Conservation (phyloP, 2,797 vertebrate species). For the Eurystomus glaucurus region DNA sequence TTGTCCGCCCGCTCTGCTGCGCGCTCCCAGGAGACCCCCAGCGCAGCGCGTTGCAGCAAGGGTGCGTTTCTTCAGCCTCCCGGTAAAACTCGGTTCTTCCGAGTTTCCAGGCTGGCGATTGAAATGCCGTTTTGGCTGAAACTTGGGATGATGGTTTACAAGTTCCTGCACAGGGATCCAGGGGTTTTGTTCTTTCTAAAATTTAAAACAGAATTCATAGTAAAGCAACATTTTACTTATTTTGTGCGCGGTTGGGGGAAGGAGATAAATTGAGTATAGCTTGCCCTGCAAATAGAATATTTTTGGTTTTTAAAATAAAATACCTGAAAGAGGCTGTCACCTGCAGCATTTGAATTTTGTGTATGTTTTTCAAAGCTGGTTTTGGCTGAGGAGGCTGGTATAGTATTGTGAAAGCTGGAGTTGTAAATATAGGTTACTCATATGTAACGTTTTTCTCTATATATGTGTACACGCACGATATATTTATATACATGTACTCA, state of each 20-base stretch:
- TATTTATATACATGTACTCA: background rate
- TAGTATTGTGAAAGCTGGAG: slow-evolving; percentile 15
- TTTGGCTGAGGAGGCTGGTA: background rate
- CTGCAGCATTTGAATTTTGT: background rate
- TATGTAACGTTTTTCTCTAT: slow-evolving; percentile 36
- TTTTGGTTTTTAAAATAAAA: background rate
- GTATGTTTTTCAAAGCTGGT: background rate
- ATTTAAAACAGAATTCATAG: background rate
- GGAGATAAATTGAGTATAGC: background rate
- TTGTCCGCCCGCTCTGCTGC: rapidly evolving
- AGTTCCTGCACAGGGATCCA: background rate
- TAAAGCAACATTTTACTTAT: background rate
- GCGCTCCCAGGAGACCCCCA: background rate
- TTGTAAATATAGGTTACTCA: slow-evolving; percentile 11
- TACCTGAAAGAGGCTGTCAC: background rate
- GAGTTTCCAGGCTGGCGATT: background rate
- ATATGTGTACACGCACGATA: background rate
- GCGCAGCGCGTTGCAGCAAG: background rate
- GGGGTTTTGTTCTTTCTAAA: rapidly evolving
- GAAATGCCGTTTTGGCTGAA: background rate
- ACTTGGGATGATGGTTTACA: background rate
- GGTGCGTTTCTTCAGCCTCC: background rate
- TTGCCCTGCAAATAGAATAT: background rate
- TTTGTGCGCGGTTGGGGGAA: background rate
- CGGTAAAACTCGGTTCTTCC: background rate